Conservation (phyloP, 2,113 vertebrate genomes). For the Bos indicus region DNA sequence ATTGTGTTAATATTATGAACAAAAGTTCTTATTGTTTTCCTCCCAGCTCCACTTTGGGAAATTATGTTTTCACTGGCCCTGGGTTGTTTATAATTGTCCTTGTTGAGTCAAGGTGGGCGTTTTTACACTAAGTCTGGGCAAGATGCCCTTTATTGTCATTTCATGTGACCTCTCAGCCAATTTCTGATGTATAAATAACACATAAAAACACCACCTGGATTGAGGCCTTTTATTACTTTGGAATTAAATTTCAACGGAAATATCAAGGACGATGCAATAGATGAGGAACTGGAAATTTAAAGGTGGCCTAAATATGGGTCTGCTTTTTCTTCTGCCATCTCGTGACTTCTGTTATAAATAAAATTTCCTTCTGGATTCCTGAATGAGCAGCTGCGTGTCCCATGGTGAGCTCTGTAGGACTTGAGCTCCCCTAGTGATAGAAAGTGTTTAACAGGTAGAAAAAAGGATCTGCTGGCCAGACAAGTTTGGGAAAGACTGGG, state of each 20-base stretch:
- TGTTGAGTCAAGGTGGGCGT: slow-evolving; percentile 32
- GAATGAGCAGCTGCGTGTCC: background rate
- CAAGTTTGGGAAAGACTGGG: background rate
- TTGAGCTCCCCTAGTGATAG: background rate
- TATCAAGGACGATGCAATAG: background rate
- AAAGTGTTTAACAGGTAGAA: background rate
- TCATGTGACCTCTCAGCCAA: slow-evolving; percentile 16
- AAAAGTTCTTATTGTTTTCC: background rate
- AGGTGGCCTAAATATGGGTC: background rate
- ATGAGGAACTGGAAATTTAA: background rate
- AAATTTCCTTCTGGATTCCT: background rate
- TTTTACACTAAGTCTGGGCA: background rate
- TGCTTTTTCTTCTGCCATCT: background rate
- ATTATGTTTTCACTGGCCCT: background rate
- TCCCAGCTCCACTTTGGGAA: background rate
- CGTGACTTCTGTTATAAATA: background rate
- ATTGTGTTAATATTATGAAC: background rate
- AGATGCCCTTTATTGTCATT: slow-evolving; percentile 52
- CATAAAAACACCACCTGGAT: background rate
- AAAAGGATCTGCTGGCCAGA: background rate
- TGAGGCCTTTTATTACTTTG: slow-evolving; percentile 28
- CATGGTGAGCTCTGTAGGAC: accelerated
- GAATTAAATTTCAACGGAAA: slow-evolving; percentile 30
- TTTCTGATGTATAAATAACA: slow-evolving; percentile 39
- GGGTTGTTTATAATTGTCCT: slow-evolving; percentile 26